Conservation (phyloP, 1,140 invertebrate species). For the Venustaconcha ellipsiformis region DNA sequence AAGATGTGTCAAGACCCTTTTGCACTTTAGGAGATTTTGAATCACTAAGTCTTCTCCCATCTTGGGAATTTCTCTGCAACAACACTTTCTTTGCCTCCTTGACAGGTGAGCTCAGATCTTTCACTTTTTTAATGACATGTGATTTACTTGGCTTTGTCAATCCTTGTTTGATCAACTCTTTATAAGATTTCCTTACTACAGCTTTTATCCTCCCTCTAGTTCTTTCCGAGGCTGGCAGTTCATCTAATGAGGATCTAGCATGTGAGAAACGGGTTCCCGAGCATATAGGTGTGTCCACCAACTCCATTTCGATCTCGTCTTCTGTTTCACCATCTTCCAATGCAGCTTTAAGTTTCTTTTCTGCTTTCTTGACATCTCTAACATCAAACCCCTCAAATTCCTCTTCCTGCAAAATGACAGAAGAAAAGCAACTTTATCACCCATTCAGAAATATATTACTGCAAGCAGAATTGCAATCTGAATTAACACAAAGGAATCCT, state of each 20-base stretch:
- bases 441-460: neutral
- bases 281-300: constrained; percentile 1
- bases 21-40: constrained; percentile 20
- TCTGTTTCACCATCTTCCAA: constrained; percentile 24
- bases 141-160: constrained; percentile 11
- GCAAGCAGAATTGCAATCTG: neutral
- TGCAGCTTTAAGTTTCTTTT: constrained; percentile 37
- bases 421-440: constrained; percentile 7
- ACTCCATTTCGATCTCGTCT: constrained; percentile 2
- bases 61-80: constrained; percentile 14
- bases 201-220: constrained; percentile 34
- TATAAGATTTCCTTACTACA: constrained; percentile 36
- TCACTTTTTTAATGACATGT: constrained; percentile 6
- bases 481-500: neutral
- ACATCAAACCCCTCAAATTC: constrained; percentile 67
- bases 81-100: constrained; percentile 10
- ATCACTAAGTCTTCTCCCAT: constrained; percentile 19
- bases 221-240: constrained; percentile 30
- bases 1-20: constrained; percentile 8
- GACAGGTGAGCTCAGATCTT: constrained; percentile 1
- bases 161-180: constrained; percentile 38
- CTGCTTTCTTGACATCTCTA: constrained; percentile 49
- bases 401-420: constrained; percentile 61
- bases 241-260: constrained; percentile 13
- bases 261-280: neutral